These are phyloP conservation scores for Diploptera punctata DNA, from an alignment of 2,888 invertebrate genomes.

Conservation along the genomic window DNA sequence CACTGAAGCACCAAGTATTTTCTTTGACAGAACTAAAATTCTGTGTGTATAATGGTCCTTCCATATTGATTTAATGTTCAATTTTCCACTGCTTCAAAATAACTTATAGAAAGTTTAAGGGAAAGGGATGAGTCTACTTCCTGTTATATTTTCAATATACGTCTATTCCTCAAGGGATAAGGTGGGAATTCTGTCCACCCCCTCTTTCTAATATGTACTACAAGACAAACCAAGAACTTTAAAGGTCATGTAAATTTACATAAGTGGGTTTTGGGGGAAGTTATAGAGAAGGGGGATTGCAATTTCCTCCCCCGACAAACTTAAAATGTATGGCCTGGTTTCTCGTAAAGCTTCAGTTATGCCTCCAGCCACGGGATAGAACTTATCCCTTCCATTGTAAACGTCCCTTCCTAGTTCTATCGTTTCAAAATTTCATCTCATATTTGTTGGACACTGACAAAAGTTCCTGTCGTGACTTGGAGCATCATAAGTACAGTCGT, in stretches of 20 bases:
- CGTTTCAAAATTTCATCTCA: slow-evolving; percentile 40
- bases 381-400: slow-evolving; percentile 33
- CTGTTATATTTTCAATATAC: slow-evolving; percentile 13
- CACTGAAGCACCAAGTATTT: background rate
- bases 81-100: slow-evolving; percentile 5
- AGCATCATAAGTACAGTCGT: slow-evolving; percentile 10
- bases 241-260: slow-evolving; percentile 33
- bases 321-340: slow-evolving; percentile 34
- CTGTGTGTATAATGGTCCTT: slow-evolving; percentile 7
- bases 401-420: background rate
- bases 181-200: slow-evolving; percentile 11
- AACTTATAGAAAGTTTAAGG: background rate
- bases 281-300: slow-evolving; percentile 5
- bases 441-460: slow-evolving; percentile 42
- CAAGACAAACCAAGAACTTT: slow-evolving; percentile 31
- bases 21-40: slow-evolving; percentile 8
- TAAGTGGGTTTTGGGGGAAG: slow-evolving; percentile 31
- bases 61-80: slow-evolving; percentile 30
- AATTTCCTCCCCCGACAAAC: slow-evolving; percentile 33
- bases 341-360: slow-evolving; percentile 31
- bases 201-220: slow-evolving; percentile 24
- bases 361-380: slow-evolving; percentile 28
- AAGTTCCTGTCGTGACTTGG: slow-evolving; percentile 39
- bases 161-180: background rate
- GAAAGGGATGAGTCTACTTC: too few species aligned